A percentile compares a stretch with the other conserved stretches of the same genome.
Evolutionary conservation across 2,113 vertebrate species (phyloP).

Genomic region (Callocephalon fimbriatum): DNA sequence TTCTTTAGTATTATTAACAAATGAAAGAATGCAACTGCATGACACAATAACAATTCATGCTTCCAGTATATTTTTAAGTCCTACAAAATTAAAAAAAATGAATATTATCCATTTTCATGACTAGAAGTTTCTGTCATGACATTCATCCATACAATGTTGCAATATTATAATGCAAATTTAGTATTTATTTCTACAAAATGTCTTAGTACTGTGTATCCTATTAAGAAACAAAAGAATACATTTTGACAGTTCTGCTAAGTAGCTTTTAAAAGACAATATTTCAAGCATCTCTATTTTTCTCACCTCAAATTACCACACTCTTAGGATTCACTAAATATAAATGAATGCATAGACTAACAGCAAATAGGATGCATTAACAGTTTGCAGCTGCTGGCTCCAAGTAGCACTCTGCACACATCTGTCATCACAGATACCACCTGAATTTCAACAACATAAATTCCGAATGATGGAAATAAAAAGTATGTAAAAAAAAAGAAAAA

Average conservation of each 20-base stretch:
- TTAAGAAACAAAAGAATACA: not conserved
- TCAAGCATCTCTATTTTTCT: not conserved
- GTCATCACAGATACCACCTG: constrained; percentile 35
- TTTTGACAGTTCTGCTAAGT: constrained; percentile 10
- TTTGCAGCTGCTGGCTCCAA: constrained; percentile 17
- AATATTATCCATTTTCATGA: not conserved
- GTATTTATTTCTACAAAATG: not conserved
- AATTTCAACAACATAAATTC: not conserved
- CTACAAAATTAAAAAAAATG: not conserved
- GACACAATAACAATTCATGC: not conserved
- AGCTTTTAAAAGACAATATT: constrained; percentile 26
- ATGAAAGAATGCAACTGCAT: not conserved
- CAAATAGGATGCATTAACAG: not conserved
- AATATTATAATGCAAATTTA: not conserved
- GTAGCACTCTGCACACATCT: not conserved
- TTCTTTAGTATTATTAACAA: not conserved
- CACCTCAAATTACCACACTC: not conserved
- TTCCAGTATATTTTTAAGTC: not conserved
- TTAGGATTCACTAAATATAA: constrained; percentile 12
- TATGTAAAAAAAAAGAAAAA: not conserved
- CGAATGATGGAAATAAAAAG: not conserved
- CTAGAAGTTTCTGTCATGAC: not conserved
- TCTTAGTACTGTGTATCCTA: not conserved
- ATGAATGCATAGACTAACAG: constrained; percentile 4
- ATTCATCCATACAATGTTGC: not conserved